These are phyloP conservation scores for Pycnomerus fuliginosus DNA, from an alignment of 2,888 invertebrate genomes.

Conservation along the genomic window DNA sequence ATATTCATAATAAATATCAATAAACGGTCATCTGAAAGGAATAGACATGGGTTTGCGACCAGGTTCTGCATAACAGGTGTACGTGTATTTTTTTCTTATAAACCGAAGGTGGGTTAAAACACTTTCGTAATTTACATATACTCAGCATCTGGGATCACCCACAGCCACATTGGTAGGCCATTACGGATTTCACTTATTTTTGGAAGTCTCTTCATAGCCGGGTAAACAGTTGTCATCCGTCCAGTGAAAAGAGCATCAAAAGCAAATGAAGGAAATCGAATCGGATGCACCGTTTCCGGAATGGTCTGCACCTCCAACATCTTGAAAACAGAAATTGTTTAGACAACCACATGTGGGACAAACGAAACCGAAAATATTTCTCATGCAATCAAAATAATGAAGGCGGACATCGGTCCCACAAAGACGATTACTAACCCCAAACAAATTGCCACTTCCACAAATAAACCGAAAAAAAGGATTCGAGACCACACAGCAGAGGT, in stretches of 20 bases:
- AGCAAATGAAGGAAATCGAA: conserved; percentile 13
- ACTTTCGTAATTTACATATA: conserved; percentile 13
- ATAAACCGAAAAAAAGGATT: conserved; percentile 10
- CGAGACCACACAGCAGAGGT: conserved; percentile 14
- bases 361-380: conserved; percentile 8
- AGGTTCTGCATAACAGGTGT: conserved; percentile 20
- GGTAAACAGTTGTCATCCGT: no score
- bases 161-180: no score
- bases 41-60: conserved; percentile 10
- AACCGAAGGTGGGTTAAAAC: conserved; percentile 9
- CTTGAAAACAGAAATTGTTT: conserved; percentile 14
- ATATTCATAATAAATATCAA: conserved; percentile 19
- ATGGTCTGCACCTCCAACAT: conserved; percentile 9
- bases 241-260: conserved; percentile 2
- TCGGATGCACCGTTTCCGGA: conserved; percentile 17
- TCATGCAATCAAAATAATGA: no score
- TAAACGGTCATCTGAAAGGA: conserved; percentile 14
- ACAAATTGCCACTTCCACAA: conserved; percentile 15
- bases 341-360: conserved; percentile 14
- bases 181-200: no score
- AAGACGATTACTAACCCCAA: conserved; percentile 18
- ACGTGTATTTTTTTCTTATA: conserved; percentile 17
- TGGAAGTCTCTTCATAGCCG: no score
- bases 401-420: conserved; percentile 15
- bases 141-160: conserved; percentile 18